A percentile compares a stretch with the other conserved stretches of the same genome.
phyloP scores from a whole-genome alignment of 2,888 invertebrate genomes.

The Scaptomyza tumidula region DNA sequence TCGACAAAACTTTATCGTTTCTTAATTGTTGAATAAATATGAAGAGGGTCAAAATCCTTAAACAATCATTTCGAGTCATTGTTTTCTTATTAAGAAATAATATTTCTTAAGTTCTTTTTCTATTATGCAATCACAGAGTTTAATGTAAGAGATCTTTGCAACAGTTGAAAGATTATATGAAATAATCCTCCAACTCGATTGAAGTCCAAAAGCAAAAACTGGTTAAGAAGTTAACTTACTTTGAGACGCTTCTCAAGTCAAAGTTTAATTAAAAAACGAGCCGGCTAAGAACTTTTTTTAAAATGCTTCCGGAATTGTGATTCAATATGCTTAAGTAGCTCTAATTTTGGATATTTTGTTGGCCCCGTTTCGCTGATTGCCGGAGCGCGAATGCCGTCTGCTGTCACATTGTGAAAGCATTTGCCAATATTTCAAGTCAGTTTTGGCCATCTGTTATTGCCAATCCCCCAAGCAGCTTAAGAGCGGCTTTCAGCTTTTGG shows the following conservation, averaged over 20 bases:
- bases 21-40: conserved; percentile 6
- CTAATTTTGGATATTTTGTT: conserved; percentile 43
- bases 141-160: too few species aligned
- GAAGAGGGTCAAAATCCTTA: conserved; percentile 5
- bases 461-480: conserved; percentile 55
- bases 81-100: neutral
- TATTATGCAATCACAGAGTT: too few species aligned
- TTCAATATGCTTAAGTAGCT: conserved; percentile 28
- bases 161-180: too few species aligned
- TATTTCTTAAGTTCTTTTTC: too few species aligned
- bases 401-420: conserved; percentile 45
- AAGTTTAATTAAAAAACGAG: neutral
- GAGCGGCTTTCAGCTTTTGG: conserved; percentile 23
- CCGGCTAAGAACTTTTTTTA: neutral
- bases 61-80: neutral
- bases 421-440: conserved; percentile 47
- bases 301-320: conserved; percentile 13
- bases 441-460: conserved; percentile 48
- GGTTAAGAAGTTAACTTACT: too few species aligned
- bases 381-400: conserved; percentile 15
- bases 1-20: neutral
- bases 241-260: too few species aligned
- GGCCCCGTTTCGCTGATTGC: conserved; percentile 52
- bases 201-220: too few species aligned
- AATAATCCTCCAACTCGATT: too few species aligned